These are phyloP conservation scores for Peromyscus nudipes DNA, from an alignment of 2,797 vertebrate species.

Conservation along the genomic window DNA sequence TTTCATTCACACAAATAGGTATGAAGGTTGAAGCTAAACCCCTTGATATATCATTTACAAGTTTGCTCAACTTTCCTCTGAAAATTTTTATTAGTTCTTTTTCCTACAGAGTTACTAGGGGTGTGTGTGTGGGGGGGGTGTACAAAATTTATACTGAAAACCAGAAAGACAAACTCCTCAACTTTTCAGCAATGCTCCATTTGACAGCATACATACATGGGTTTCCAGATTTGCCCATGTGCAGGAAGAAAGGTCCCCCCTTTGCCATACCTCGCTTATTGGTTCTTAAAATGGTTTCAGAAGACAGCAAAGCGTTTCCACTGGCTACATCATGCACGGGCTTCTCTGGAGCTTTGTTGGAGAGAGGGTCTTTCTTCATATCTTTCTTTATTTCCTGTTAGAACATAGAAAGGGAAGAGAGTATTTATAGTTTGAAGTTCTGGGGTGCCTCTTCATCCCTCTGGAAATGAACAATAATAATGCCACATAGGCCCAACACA, in stretches of 20 bases:
- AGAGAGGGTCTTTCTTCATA: conserved; percentile 93
- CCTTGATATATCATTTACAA: conserved; percentile 50
- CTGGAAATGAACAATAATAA: conserved; percentile 63
- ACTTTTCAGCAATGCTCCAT: conserved; percentile 57
- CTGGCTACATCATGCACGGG: conserved; percentile 93
- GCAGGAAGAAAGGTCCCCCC: not conserved
- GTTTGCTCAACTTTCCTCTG: conserved; percentile 28
- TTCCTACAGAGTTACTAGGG: conserved; percentile 17
- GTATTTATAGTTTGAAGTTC: conserved; percentile 53
- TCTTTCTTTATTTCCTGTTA: conserved; percentile 97
- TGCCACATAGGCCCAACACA: not conserved
- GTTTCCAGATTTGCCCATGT: not conserved
- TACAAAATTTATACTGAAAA: conserved; percentile 56
- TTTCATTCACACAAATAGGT: conserved; percentile 63
- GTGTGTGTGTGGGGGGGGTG: not conserved
- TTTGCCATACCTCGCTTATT: conserved; percentile 93
- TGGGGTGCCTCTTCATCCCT: conserved; percentile 60
- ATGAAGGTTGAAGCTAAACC: conserved; percentile 57
- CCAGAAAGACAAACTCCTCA: conserved; percentile 19
- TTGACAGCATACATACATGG: conserved; percentile 39
- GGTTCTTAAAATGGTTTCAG: conserved; percentile 92
- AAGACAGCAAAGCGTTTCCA: conserved; percentile 94
- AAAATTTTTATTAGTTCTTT: conserved; percentile 16
- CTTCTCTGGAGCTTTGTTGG: conserved; percentile 90
- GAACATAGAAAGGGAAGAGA: conserved; percentile 76